Evolutionary conservation across 2,797 vertebrate genomes (phyloP), one percentile per base, ranked within the genome.

Genomic region (Hypotaenidia philippensis): DNA sequence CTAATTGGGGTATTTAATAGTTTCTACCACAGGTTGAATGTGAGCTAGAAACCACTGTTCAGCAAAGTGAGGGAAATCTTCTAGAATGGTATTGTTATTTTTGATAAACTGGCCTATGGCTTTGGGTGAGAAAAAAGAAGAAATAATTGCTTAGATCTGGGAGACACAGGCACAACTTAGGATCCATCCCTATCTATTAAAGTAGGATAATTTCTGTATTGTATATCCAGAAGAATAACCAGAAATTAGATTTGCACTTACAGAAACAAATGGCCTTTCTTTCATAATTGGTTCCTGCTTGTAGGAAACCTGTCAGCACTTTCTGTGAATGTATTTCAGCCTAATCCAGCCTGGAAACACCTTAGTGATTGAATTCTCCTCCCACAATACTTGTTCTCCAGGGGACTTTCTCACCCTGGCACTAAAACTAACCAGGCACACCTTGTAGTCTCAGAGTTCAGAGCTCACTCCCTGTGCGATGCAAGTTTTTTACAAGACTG

Each of bases 231-330:
- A 5, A 80, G 23, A 89, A 74, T 50, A 84, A 88, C 0, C 0
- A 82, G 89, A 91, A 94, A 87, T 91, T 66, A 84, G 55, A 83
- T 93, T 90, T 74, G n/a, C 64, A 72, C 52, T 84, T 91, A 74
- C 7, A 70, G 32, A 79, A 95, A 90, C 18, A 84, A 96, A 93
- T 90, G 26, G 9, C 14, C 17, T 78, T 91, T 94, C 34, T 94
- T 91, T 52, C 77, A 61, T 80, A 94, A 85, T 80, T 71, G n/a
- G 31, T 29, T 93, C 66, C n/a, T 91, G 40, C 47, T 82, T 50
- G 45, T 36, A 91, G 27, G 22, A 94, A 77, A 86, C 63, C n/a
- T 93, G 52, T 90, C 85, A 94, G 77, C 85, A 77, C 31, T 50
- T 94, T 93, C 60, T 89, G 12, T 64, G 80, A 60, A 71, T 77